phyloP scores from a whole-genome alignment of 2,797 vertebrate species.

The Danio aesculapii region DNA sequence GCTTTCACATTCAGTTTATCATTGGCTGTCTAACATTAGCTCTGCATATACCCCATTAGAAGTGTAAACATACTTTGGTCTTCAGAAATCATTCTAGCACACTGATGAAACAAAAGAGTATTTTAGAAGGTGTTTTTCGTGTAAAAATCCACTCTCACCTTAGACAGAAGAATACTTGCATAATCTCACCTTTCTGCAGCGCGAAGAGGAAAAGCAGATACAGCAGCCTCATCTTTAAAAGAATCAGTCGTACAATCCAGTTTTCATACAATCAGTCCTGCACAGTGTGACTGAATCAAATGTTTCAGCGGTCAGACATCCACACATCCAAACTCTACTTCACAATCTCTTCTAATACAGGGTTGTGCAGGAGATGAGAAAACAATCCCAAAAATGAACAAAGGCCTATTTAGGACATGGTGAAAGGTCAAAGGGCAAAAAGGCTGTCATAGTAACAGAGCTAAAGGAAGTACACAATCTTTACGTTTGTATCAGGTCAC shows the following conservation, averaged over 20 bases:
- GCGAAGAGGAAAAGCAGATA: conserved; percentile 15
- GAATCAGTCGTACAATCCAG: background rate
- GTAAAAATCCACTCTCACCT: background rate
- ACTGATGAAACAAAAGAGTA: background rate
- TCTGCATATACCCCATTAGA: background rate
- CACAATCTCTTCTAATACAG: conserved; percentile 27
- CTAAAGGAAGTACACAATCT: conserved; percentile 27
- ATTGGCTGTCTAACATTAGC: no score
- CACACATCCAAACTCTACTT: conserved; percentile 19
- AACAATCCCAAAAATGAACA: conserved; percentile 43
- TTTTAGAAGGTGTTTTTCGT: background rate
- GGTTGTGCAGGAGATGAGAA: conserved; percentile 1
- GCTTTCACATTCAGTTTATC: no score
- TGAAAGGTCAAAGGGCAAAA: conserved; percentile 50
- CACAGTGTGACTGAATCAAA: background rate
- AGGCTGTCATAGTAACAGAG: conserved; percentile 37
- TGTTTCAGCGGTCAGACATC: background rate
- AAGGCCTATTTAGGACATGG: conserved; percentile 51
- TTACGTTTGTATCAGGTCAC: conserved; percentile 33
- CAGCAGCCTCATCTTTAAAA: conserved; percentile 39
- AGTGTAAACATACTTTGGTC: background rate
- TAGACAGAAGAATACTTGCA: background rate
- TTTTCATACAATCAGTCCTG: conserved; percentile 4
- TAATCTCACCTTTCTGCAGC: conserved; percentile 35
- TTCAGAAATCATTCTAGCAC: background rate